A percentile compares a stretch with the other conserved stretches of the same genome.
phyloP scores from a whole-genome alignment of 2,797 vertebrate genomes.

The Eremophila alpestris region DNA sequence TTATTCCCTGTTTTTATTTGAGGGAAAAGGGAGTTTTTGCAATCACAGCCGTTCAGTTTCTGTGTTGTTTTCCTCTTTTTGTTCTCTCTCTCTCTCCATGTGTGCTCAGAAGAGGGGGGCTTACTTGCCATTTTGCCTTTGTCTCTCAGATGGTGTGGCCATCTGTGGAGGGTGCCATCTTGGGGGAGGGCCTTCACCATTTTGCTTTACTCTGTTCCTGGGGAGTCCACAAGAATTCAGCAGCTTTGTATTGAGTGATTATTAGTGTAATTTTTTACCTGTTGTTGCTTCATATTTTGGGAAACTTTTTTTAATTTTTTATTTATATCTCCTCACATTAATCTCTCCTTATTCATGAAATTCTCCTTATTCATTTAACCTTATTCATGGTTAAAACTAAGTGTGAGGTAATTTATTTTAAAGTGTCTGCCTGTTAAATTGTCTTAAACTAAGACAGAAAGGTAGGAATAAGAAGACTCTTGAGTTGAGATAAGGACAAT shows the following conservation, averaged over 20 bases:
- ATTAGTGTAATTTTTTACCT: background rate
- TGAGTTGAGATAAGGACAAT: background rate
- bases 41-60: fast-evolving
- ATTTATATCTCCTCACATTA: background rate
- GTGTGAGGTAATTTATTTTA: background rate
- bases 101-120: fast-evolving
- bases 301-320: background rate
- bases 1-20: background rate
- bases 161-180: background rate
- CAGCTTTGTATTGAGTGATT: background rate
- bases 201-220: background rate
- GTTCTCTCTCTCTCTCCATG: too few species aligned
- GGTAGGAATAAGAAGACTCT: background rate
- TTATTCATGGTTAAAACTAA: background rate
- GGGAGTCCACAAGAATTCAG: background rate
- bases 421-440: background rate
- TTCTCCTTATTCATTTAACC: too few species aligned
- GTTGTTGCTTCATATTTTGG: background rate
- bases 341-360: background rate
- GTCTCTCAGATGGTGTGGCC: background rate
- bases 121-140: background rate
- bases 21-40: background rate
- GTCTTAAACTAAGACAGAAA: background rate
- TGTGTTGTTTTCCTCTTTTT: background rate
- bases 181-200: background rate